Conservation (phyloP, 2,113 vertebrate species). For the Mola mola region DNA sequence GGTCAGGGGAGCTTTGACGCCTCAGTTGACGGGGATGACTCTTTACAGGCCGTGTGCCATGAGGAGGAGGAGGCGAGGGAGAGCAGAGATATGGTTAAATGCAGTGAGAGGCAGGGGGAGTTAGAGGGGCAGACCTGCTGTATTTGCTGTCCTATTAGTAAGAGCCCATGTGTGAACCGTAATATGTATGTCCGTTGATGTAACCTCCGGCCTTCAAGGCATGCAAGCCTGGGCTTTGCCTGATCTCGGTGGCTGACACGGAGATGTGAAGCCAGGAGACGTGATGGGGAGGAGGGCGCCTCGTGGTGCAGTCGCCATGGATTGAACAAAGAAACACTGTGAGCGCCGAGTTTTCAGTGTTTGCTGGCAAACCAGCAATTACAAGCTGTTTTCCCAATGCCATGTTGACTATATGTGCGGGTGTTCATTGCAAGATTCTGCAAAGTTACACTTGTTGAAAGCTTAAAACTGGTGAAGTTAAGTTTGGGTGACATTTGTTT, state of each 20-base stretch:
- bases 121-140: conserved; percentile 50
- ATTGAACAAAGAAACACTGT: conserved; percentile 79
- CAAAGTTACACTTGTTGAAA: conserved; percentile 8
- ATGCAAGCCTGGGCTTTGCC: conserved; percentile 63
- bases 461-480: too few relatives aligned
- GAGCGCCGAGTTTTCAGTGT: conserved; percentile 59
- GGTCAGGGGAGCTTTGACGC: conserved; percentile 61
- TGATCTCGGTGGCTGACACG: conserved; percentile 79
- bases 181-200: conserved; percentile 80
- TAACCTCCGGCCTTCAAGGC: conserved; percentile 81
- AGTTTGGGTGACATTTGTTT: too few relatives aligned
- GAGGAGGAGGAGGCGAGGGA: conserved; percentile 17
- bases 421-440: conserved; percentile 17
- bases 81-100: conserved; percentile 19
- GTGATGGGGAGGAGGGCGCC: conserved; percentile 63
- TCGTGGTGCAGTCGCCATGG: conserved; percentile 46
- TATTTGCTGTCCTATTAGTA: conserved; percentile 76
- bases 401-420: conserved; percentile 32
- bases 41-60: conserved; percentile 39
- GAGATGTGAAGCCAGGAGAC: conserved; percentile 71
- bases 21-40: conserved; percentile 49
- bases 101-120: conserved; percentile 11
- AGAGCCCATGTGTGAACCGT: conserved; percentile 78
- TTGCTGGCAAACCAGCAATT: conserved; percentile 71
- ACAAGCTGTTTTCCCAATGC: conserved; percentile 52